phyloP scores from a whole-genome alignment of 2,888 invertebrate species.

The Geotrupes spiniger region DNA sequence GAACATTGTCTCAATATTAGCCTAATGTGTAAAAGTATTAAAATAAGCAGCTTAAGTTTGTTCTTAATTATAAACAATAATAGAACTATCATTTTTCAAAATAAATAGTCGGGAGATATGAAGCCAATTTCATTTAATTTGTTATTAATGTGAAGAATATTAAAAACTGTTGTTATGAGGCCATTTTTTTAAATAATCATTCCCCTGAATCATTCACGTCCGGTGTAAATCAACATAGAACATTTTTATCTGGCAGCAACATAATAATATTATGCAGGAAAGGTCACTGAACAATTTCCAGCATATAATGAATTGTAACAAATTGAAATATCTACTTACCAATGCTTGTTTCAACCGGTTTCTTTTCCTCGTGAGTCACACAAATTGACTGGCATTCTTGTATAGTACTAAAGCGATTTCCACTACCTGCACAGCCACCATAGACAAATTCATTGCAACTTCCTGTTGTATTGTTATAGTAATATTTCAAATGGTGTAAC shows the following conservation, averaged over 20 bases:
- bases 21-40: no score
- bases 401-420: slow-evolving; percentile 75
- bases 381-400: slow-evolving; percentile 75
- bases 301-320: no score
- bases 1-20: no score
- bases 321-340: no score
- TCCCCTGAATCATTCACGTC: slow-evolving; percentile 9
- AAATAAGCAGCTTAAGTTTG: no score
- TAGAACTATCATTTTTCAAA: no score
- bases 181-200: slow-evolving; percentile 10
- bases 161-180: slow-evolving; percentile 17
- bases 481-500: slow-evolving; percentile 64
- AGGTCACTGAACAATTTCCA: background rate
- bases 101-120: no score
- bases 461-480: slow-evolving; percentile 61
- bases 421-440: slow-evolving; percentile 82
- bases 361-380: slow-evolving; percentile 58
- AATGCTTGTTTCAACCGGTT: slow-evolving; percentile 37
- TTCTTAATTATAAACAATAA: no score
- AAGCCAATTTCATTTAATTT: no score
- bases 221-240: no score
- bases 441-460: slow-evolving; percentile 70
- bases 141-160: background rate
- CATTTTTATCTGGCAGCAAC: no score
- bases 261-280: no score